phyloP scores from a whole-genome alignment of 2,888 invertebrate genomes.

The Clostera curtula region DNA sequence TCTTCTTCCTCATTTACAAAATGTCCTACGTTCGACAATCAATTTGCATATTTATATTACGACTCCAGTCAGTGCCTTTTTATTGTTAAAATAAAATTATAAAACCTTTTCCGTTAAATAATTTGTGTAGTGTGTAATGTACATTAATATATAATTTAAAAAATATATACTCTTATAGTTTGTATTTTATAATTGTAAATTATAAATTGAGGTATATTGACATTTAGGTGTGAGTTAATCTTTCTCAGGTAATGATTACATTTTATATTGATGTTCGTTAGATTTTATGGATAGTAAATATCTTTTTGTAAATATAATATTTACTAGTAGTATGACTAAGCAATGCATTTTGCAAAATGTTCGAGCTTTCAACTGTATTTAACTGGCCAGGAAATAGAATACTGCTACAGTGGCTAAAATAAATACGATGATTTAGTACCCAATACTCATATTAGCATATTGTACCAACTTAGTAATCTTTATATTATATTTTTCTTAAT shows the following conservation, averaged over 20 bases:
- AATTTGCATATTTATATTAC: slow-evolving; percentile 43
- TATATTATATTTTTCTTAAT: too few species aligned
- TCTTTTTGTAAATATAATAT: slow-evolving; percentile 23
- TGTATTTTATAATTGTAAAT: too few species aligned
- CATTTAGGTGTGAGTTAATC: too few species aligned
- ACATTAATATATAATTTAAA: neutral
- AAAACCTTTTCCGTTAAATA: slow-evolving; percentile 18
- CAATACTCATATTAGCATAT: too few species aligned
- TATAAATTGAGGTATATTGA: too few species aligned
- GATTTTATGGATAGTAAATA: slow-evolving; percentile 11
- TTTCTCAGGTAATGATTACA: too few species aligned
- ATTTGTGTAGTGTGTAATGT: slow-evolving; percentile 12
- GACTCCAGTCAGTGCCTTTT: slow-evolving; percentile 58
- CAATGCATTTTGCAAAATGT: slow-evolving; percentile 37
- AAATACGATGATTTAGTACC: too few species aligned
- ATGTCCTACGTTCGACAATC: slow-evolving; percentile 22
- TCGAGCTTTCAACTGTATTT: slow-evolving; percentile 37
- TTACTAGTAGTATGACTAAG: slow-evolving; percentile 23
- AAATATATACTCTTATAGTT: too few species aligned
- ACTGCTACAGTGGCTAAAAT: slow-evolving; percentile 7
- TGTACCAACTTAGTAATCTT: too few species aligned
- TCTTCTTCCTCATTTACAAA: slow-evolving; percentile 17
- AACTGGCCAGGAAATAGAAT: slow-evolving; percentile 13
- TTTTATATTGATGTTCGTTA: too few species aligned
- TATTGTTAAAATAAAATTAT: slow-evolving; percentile 39